Evolutionary conservation across 2,113 vertebrate genomes (phyloP).

Genomic region (Psittacula cyanocephala): DNA sequence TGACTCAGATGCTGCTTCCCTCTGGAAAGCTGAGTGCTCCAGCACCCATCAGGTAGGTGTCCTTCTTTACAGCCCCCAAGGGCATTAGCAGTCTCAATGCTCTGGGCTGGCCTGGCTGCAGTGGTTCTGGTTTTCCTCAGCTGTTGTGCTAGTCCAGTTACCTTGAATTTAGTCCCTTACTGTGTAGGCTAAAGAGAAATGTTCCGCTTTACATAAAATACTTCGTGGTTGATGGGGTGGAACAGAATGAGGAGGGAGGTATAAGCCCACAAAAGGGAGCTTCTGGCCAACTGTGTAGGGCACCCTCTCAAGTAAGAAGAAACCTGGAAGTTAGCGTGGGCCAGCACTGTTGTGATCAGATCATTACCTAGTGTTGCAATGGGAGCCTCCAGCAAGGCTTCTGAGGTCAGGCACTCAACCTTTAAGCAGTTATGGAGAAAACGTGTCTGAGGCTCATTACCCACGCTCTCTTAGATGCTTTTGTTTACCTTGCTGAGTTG

Average conservation of each 20-base stretch:
- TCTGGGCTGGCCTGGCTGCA: neutral
- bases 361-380: neutral
- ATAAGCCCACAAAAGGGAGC: neutral
- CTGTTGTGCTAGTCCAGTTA: neutral
- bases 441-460: neutral
- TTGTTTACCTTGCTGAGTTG: neutral
- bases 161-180: neutral
- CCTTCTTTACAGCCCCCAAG: neutral
- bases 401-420: neutral
- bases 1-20: neutral
- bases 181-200: neutral
- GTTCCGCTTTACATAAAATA: neutral
- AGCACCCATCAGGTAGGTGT: neutral
- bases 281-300: neutral
- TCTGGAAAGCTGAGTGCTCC: neutral
- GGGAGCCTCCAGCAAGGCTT: neutral
- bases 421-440: neutral
- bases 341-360: neutral
- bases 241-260: neutral
- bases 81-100: too few relatives aligned
- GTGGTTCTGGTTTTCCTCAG: neutral
- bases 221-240: too few relatives aligned
- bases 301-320: neutral
- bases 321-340: neutral
- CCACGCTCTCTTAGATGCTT: neutral